phyloP scores from a whole-genome alignment of 1,140 invertebrate species.

The Drosophila watanabei region DNA sequence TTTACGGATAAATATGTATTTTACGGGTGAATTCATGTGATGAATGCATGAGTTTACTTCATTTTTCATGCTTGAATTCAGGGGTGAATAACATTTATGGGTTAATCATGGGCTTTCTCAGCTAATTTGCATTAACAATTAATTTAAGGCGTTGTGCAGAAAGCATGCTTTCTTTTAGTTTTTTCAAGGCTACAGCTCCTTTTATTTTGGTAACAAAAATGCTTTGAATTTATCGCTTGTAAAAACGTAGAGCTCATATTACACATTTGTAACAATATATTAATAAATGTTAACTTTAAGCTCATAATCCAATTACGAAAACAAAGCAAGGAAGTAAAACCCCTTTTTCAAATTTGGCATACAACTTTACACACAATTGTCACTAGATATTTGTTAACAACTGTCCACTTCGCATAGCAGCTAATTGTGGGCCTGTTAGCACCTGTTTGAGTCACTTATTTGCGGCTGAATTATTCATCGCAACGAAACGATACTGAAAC shows the following conservation, averaged over 20 bases:
- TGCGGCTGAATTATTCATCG: constrained; percentile 33
- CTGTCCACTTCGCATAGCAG: constrained; percentile 11
- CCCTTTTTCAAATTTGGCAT: background rate
- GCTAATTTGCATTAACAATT: constrained; percentile 4
- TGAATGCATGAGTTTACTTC: background rate
- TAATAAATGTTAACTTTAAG: background rate
- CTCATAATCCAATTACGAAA: background rate
- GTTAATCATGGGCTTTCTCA: constrained; percentile 1
- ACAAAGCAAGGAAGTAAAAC: background rate
- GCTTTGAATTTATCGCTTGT: background rate
- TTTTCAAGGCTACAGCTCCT: background rate
- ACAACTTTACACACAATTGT: constrained; percentile 12
- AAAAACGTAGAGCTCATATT: background rate
- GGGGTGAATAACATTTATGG: constrained; percentile 5
- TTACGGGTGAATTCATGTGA: constrained; percentile 1
- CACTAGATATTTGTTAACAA: constrained; percentile 12
- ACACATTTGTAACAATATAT: background rate
- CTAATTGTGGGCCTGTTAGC: constrained; percentile 47
- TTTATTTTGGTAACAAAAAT: background rate
- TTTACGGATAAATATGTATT: background rate
- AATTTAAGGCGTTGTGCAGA: background rate
- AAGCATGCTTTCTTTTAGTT: background rate
- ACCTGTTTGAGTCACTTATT: constrained; percentile 39
- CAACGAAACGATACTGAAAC: constrained; percentile 23
- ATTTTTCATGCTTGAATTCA: constrained; percentile 7